phyloP scores from a whole-genome alignment of 2,888 invertebrate species.

The Cephus nigrinus region DNA sequence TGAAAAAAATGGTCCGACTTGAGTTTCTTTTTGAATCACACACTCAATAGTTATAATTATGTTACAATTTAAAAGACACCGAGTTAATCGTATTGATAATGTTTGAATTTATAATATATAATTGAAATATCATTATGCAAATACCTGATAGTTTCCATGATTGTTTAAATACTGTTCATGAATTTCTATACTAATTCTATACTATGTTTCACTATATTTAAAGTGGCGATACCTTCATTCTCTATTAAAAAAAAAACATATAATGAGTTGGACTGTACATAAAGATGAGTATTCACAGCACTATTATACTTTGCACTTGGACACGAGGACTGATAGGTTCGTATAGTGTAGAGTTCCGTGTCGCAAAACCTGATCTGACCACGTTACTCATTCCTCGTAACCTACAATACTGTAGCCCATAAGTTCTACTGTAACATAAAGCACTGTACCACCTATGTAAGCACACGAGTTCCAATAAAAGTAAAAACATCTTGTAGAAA shows the following conservation, averaged over 20 bases:
- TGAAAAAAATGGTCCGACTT: background rate
- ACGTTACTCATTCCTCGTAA: constrained; percentile 16
- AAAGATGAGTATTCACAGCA: background rate
- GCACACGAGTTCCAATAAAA: constrained; percentile 30
- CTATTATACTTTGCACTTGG: background rate
- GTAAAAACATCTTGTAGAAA: constrained; percentile 29
- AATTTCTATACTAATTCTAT: background rate
- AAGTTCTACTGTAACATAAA: constrained; percentile 19
- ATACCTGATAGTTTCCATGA: background rate
- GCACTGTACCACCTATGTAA: constrained; percentile 29
- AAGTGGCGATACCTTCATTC: background rate
- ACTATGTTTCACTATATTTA: background rate
- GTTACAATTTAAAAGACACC: background rate
- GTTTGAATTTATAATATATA: background rate
- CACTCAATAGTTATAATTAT: too few species aligned
- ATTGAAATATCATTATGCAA: background rate
- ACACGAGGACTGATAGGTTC: background rate
- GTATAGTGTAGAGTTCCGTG: background rate
- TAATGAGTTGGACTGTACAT: background rate
- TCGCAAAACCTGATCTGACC: background rate
- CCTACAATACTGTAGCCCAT: background rate
- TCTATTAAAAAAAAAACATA: background rate
- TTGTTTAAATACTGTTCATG: background rate
- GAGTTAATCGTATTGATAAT: background rate
- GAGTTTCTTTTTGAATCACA: background rate